Percentiles rank a stretch among this genome's conserved stretches.
phyloP scores from a whole-genome alignment of 1,140 invertebrate species.

The Aphelenchoides besseyi region DNA sequence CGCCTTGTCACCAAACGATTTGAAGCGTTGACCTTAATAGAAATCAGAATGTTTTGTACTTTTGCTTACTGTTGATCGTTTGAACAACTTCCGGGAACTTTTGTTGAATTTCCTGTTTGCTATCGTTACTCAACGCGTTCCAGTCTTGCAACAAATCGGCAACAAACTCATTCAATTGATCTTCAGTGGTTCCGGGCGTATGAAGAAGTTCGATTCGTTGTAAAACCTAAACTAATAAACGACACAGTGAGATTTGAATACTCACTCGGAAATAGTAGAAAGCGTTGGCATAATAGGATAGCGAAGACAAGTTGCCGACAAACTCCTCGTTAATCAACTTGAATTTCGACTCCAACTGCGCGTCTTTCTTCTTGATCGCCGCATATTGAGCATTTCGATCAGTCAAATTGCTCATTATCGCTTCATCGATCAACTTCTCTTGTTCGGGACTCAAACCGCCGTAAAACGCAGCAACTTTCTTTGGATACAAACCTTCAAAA shows the following conservation, averaged over 20 bases:
- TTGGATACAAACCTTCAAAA: slow-evolving; percentile 7
- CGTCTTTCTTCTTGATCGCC: slow-evolving; percentile 2
- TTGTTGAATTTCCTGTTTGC: background rate
- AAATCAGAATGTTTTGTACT: background rate
- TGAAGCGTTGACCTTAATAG: background rate
- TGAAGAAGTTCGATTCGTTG: slow-evolving; percentile 6
- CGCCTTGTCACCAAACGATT: background rate
- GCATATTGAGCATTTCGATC: slow-evolving; percentile 7
- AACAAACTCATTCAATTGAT: slow-evolving; percentile 9
- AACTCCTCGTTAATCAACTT: background rate
- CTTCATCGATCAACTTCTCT: slow-evolving; percentile 13
- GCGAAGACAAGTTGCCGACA: background rate
- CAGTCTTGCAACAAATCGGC: background rate
- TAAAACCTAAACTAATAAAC: background rate
- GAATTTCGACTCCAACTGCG: slow-evolving; percentile 5
- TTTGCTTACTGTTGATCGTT: slow-evolving; percentile 1
- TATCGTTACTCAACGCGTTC: slow-evolving; percentile 7
- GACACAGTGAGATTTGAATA: background rate
- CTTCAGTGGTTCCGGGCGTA: background rate
- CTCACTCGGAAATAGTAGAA: slow-evolving; percentile 6
- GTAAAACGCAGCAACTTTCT: slow-evolving; percentile 7
- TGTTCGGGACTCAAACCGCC: background rate
- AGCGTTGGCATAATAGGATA: background rate
- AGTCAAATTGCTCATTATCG: background rate
- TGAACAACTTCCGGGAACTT: background rate